Percentiles rank a stretch among this genome's conserved stretches.
Conservation (phyloP, 64 coral and sea anemone genomes). For the Porites lutea region DNA sequence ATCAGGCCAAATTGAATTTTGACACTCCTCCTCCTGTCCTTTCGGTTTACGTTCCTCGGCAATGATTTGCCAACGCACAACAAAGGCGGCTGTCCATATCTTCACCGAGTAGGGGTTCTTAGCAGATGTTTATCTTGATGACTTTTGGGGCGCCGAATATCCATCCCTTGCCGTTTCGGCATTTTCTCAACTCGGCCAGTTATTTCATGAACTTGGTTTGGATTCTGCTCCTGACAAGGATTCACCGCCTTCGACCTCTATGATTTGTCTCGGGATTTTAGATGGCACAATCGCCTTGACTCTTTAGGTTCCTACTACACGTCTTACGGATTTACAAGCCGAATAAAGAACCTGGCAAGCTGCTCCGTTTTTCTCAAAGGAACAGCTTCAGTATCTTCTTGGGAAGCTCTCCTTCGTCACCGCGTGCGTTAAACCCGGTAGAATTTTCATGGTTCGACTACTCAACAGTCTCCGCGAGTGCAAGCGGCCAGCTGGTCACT, state of each 20-base stretch:
- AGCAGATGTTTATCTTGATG: too few relatives aligned
- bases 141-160: neutral
- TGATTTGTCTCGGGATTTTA: slow-evolving; percentile 35
- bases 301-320: neutral
- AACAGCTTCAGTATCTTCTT: too few relatives aligned
- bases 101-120: slow-evolving; percentile 13
- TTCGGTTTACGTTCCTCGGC: slow-evolving; percentile 37
- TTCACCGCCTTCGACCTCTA: neutral
- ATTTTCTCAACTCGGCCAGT: neutral
- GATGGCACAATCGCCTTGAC: neutral
- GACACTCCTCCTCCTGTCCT: slow-evolving; percentile 41
- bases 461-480: neutral
- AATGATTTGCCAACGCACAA: slow-evolving; percentile 5
- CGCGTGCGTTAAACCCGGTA: neutral
- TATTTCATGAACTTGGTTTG: slow-evolving; percentile 21
- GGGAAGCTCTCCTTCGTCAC: slow-evolving; percentile 47
- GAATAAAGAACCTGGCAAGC: neutral
- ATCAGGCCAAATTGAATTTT: neutral
- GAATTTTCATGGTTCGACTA: slow-evolving; percentile 28
- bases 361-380: neutral
- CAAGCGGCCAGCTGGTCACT: neutral
- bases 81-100: neutral
- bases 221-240: slow-evolving; percentile 41
- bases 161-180: neutral
- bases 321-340: neutral